Evolutionary conservation across 2,113 vertebrate species (phyloP), one percentile per base, ranked within the genome.

Genomic region (Cyprinodon variegatus): DNA sequence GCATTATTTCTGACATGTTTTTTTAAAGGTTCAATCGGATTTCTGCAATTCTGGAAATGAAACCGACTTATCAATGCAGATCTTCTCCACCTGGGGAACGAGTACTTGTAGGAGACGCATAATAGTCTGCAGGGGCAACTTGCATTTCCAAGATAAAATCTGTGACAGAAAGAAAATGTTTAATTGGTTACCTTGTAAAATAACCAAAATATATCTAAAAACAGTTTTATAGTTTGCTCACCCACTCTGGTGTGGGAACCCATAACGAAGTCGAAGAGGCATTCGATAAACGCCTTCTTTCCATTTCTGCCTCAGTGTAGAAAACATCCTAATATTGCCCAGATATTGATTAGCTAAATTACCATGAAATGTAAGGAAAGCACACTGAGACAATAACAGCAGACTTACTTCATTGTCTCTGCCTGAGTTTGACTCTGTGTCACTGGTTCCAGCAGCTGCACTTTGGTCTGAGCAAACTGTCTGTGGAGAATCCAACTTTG

Each of bases 21-120:
- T 46, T 22, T 37, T 62, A 14, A 22, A 45, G 59, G 1, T 29
- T 11, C 9, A 17, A 8, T 14, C 4, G 38, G 1, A 36, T 1
- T 39, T 80, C 9, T 46, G 41, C 20, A 65, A 59, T 39, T 40
- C 10, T 1, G 14, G 6, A 61, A 10, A 7, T 53, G 29, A 74
- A 62, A 60, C 15, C 94, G 78, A 99, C 98, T 99, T 99, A 93
- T 99, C 98, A 3, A 99, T 99, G 92, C 98, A 99, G 93, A 99
- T 99, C 93, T 99, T 99, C 91, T 99, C 98, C 91, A 99, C 98
- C 86, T 99, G 98, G 22, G 98, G 98, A 2, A 99, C 98, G 74
- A 99, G 92, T 65, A 99, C 98, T 90, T 99, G 98, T 15, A 99
- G 91, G 59, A 99, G 94, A 14, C 98, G 83, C 98, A 99, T 99